Evolutionary conservation across 2,888 invertebrate species (phyloP).

Genomic region (Autographa gamma): DNA sequence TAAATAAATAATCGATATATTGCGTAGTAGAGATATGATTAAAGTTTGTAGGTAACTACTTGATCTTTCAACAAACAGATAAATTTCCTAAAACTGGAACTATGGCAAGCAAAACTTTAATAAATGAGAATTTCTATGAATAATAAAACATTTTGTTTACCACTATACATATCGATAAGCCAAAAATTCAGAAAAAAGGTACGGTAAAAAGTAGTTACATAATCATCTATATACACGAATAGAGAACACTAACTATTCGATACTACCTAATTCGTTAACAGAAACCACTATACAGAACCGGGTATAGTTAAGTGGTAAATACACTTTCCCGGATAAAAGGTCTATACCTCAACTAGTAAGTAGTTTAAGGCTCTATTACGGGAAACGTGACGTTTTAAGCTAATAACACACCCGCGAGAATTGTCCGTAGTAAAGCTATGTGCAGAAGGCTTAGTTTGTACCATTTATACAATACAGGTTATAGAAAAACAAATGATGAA

Average conservation of each 20-base stretch:
- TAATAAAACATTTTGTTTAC: too few relatives aligned
- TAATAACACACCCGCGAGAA: slow-evolving; percentile 50
- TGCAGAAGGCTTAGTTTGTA: slow-evolving; percentile 24
- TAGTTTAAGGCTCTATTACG: slow-evolving; percentile 56
- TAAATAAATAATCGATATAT: too few relatives aligned
- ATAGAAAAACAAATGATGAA: too few relatives aligned
- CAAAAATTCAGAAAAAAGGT: too few relatives aligned
- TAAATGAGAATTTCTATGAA: too few relatives aligned
- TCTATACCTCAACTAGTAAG: slow-evolving; percentile 46
- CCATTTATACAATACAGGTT: background rate
- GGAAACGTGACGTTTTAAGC: slow-evolving; percentile 61
- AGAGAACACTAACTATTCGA: background rate
- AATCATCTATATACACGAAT: background rate
- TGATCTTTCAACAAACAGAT: too few relatives aligned
- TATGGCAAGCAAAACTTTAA: too few relatives aligned
- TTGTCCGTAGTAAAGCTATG: background rate
- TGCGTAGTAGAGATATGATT: too few relatives aligned
- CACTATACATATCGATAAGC: too few relatives aligned
- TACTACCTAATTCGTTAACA: background rate
- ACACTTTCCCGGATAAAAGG: slow-evolving; percentile 39
- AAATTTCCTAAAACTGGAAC: too few relatives aligned
- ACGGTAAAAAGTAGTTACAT: too few relatives aligned
- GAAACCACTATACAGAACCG: slow-evolving; percentile 16
- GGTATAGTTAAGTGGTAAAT: slow-evolving; percentile 23
- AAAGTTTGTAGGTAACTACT: too few relatives aligned